Evolutionary conservation across 2,113 vertebrate genomes (phyloP).

Genomic region (Xyrauchen texanus): DNA sequence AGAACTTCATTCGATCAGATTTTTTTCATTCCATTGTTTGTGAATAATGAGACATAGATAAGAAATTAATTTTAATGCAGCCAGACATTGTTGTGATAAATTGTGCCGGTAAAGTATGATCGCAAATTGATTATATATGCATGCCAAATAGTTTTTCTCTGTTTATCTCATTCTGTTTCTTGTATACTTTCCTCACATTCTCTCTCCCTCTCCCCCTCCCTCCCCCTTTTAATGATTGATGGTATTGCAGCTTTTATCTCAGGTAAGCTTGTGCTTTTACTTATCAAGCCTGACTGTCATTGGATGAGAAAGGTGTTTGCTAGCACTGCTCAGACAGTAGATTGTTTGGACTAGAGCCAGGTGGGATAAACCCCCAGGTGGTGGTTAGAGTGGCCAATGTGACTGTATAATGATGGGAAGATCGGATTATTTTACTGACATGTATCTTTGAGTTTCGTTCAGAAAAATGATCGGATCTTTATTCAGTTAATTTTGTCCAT

Average conservation of each 20-base stretch:
- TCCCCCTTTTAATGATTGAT: slow-evolving; percentile 16
- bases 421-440: too few species aligned
- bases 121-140: slow-evolving; percentile 31
- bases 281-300: slow-evolving; percentile 37
- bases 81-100: slow-evolving; percentile 25
- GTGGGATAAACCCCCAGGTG: slow-evolving; percentile 31
- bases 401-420: too few species aligned
- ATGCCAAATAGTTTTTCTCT: slow-evolving; percentile 1
- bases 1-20: background rate
- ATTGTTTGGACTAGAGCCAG: slow-evolving; percentile 9
- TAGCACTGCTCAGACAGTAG: slow-evolving; percentile 29
- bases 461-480: too few species aligned
- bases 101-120: slow-evolving; percentile 18
- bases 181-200: background rate
- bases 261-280: slow-evolving; percentile 32
- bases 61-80: slow-evolving; percentile 18
- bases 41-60: slow-evolving; percentile 22
- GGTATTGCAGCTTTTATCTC: slow-evolving; percentile 34
- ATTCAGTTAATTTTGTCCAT: too few species aligned
- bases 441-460: too few species aligned
- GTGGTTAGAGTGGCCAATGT: background rate
- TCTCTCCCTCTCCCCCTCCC: background rate
- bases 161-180: slow-evolving; percentile 1
- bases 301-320: slow-evolving; percentile 35
- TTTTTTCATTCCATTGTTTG: background rate